Base-by-base conservation (phyloP, 2,113 vertebrate genomes). In the Herpetotheres cachinnans region DNA sequence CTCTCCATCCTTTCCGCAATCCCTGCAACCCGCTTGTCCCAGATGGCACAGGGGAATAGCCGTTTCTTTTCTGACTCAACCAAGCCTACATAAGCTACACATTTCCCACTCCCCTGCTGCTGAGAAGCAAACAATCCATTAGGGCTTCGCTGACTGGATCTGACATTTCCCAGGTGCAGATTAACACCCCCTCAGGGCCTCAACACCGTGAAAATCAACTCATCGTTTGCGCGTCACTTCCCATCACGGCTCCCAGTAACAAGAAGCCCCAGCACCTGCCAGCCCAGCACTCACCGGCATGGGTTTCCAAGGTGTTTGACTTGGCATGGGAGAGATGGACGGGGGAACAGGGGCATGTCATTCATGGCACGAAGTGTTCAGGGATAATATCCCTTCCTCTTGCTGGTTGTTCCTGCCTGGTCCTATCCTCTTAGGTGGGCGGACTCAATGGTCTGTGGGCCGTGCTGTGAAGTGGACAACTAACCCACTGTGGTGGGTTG, bases 111-210 rank as follows among this genome's bases (percentile, higher is more conserved):
- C 86, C 76, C 74, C 16, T 3, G 4, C 84, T 89, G 71, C 59
- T 46, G 69, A 46, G 90, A 94, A 79, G 69, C 87, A 93, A 82
- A 67, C 83, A 91, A 87, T 89, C 94, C 93, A 85, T 96, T 95
- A 91, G 81, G 86, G 86, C 52, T 91, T 30, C 0, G 2, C 91
- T 96, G 91, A 93, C 77, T 79, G 93, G 81, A 93, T 85, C 47
- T 97, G 96, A 97, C 96, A 91, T 94, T 95, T 95, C 96, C 94
- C 96, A 97, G 96, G 95, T 96, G 96, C 63, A 76, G 91, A 95
- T 96, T 91, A 89, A 96, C 95, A 93, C n/a, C 73, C 89, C 81
- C 89, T 30, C 11, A 5, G 86, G 96, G 77, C 25, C 46, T 73
- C 10, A 7, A 13, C 5, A 59, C 81, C 6, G 30, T 76, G 91